These are phyloP conservation scores for Linepithema humile DNA, from an alignment of 1,140 invertebrate genomes.

Conservation along the genomic window DNA sequence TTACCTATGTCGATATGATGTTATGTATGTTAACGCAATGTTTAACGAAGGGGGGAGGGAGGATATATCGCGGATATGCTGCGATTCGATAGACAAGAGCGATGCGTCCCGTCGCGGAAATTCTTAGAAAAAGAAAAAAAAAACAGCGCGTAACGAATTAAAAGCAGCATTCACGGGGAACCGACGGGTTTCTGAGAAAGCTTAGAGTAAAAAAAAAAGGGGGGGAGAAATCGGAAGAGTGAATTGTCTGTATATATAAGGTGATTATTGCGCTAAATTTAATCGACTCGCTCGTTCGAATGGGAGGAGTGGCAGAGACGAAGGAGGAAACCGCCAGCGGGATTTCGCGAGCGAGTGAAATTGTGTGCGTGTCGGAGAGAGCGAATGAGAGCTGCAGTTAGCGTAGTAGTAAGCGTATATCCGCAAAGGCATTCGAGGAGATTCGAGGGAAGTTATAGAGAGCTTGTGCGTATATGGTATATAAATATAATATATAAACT, in stretches of 20 bases:
- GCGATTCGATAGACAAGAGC: background rate
- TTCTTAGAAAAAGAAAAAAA: no score
- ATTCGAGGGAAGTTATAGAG: conserved; percentile 67
- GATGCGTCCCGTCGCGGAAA: background rate
- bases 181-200: background rate
- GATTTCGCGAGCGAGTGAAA: conserved; percentile 36
- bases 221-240: background rate
- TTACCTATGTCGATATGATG: conserved; percentile 80
- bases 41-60: conserved; percentile 56
- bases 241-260: conserved; percentile 60
- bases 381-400: conserved; percentile 59
- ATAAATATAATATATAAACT: conserved; percentile 55
- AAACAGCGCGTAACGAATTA: background rate
- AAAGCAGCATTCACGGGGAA: background rate
- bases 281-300: conserved; percentile 61
- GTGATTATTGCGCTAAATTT: conserved; percentile 64
- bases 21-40: conserved; percentile 77
- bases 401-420: conserved; percentile 60
- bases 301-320: background rate
- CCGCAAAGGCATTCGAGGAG: conserved; percentile 67
- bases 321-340: background rate
- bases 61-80: conserved; percentile 37
- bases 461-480: conserved; percentile 65
- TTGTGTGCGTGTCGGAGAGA: conserved; percentile 34
- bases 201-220: background rate